Base-by-base conservation (phyloP, 2,888 invertebrate species). In the Kryphioiulus occultus region DNA sequence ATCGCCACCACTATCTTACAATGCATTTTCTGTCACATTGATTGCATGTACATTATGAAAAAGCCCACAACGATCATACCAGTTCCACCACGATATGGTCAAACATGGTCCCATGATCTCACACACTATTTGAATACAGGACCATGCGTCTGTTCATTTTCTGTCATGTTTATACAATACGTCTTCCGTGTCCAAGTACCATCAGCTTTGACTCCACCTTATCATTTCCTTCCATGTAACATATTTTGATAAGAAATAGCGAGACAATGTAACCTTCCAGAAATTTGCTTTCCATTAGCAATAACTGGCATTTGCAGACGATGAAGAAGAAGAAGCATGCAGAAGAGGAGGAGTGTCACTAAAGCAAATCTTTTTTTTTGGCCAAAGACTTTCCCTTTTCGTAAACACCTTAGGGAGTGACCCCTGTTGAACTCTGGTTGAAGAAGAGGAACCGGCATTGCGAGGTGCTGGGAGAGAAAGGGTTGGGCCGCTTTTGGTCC, bases 401-500 rank as follows among this genome's bases (percentile, higher is more conserved):
- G 22, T 68, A 22, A 68, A 10, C 9, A 68, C 68, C 68, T 68
- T 26, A 22, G 68, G 68, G 68, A 26, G 7, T 68, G 68, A 68
- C 68, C 68, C 68, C 68, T 1, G 68, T 22, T 68, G 68, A 68
- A 68, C 68, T 26, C 26, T 22, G 4, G 68, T 26, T 68, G 12
- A 9, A 68, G 12, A 68, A 68, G 68, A 68, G 68, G 68, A 68
- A 68, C 68, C 68, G 68, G 22, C 68, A 26, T 10, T 59, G 39
- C 59, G 22, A 26, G 22, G 22, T n/a, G 22, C 9, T 39, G 39
- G 68, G 26, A 68, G 68, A 68, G 68, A 68, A 68, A 68, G 68
- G 68, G 68, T 68, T 68, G 68, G 68, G 68, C 26, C 68, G 68
- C 9, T 47, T 68, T 68, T 68, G 68, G 68, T 68, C 68, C 68